Conservation (phyloP, 37 sponge, comb jelly and placozoan species). For the Halichondria panicea region DNA sequence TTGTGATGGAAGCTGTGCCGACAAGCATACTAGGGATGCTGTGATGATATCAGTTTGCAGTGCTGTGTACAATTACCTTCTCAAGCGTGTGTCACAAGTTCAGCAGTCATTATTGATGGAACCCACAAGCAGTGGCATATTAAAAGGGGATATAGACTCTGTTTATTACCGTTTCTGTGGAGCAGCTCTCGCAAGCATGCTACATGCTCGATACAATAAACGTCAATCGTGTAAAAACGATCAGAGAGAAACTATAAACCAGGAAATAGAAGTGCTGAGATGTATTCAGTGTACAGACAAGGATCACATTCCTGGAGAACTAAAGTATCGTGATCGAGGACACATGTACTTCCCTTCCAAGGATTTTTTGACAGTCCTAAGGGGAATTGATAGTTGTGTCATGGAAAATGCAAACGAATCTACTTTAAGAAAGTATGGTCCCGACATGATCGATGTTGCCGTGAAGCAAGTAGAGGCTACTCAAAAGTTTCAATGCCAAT, state of each 20-base stretch:
- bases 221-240: not conserved
- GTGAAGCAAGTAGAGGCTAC: constrained; percentile 1
- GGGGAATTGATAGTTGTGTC: not conserved
- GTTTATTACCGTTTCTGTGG: constrained; percentile 29
- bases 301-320: too few relatives aligned
- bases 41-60: constrained; percentile 4
- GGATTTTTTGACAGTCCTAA: not conserved
- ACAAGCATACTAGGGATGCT: not conserved
- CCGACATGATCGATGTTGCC: not conserved
- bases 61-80: constrained; percentile 4
- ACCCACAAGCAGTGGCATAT: not conserved
- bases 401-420: constrained; percentile 6
- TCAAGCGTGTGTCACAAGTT: constrained; percentile 5
- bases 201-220: not conserved
- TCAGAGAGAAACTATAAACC: not conserved
- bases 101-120: constrained; percentile 5
- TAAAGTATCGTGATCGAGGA: constrained; percentile 8
- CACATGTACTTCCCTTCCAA: constrained; percentile 17
- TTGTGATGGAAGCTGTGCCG: not conserved
- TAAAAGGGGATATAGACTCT: not conserved
- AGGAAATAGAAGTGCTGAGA: constrained; percentile 3
- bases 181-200: constrained; percentile 14
- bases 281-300: not conserved
- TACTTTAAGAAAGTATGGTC: constrained; percentile 7
- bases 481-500: not conserved